phyloP scores from a whole-genome alignment of 2,113 vertebrate genomes.

The Dolichotis patagonum region DNA sequence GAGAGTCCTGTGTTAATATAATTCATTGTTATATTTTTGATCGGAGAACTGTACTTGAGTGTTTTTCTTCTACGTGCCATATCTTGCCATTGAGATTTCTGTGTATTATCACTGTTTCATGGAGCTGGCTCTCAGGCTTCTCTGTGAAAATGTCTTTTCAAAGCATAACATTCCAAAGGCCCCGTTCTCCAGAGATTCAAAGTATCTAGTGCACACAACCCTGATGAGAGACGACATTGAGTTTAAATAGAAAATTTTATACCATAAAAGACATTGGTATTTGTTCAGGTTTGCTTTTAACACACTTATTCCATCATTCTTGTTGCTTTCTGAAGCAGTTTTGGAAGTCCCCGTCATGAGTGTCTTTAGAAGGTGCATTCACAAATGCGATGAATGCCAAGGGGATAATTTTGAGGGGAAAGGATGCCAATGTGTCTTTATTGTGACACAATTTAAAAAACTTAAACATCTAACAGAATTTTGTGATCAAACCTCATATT shows the following conservation, averaged over 20 bases:
- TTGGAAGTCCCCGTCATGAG: not conserved
- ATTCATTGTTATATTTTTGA: not conserved
- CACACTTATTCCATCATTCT: not conserved
- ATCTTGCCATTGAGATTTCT: not conserved
- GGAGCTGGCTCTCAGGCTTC: not conserved
- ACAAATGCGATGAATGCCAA: not conserved
- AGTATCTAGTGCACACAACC: not conserved
- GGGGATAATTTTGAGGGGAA: not conserved
- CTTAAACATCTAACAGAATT: not conserved
- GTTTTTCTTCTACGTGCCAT: not conserved
- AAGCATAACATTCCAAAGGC: constrained; percentile 18
- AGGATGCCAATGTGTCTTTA: not conserved
- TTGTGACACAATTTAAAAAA: not conserved
- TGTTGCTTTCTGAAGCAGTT: not conserved
- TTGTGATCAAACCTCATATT: not conserved
- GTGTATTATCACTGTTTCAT: not conserved
- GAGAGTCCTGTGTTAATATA: not conserved
- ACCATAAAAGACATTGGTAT: not conserved
- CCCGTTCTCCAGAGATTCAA: not conserved
- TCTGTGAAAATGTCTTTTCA: constrained; percentile 29
- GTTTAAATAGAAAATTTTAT: not conserved
- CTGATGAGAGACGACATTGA: not conserved
- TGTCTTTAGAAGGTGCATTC: not conserved
- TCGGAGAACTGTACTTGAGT: not conserved
- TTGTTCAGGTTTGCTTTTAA: not conserved